Conservation (phyloP, 2,797 vertebrate species). For the Dipus sagitta region DNA sequence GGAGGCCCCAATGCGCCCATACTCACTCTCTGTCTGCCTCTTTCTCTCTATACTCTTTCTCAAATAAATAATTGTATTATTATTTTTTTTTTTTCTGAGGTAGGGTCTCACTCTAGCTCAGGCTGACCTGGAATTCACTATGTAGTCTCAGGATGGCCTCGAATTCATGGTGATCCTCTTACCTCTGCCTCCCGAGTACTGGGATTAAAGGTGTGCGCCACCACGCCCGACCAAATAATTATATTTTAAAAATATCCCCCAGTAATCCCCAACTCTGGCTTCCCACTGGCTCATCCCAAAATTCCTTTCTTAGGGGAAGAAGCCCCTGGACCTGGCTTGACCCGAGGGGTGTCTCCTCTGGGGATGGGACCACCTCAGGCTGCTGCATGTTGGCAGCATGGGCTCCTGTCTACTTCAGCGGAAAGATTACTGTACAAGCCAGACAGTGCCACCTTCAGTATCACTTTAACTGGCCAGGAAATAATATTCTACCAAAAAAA, state of each 20-base stretch:
- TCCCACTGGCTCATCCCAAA: neutral
- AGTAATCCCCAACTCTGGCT: neutral
- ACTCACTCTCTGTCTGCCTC: neutral
- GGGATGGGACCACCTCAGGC: neutral
- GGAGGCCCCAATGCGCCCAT: too few relatives aligned
- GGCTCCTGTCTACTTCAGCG: neutral
- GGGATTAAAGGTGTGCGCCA: too few relatives aligned
- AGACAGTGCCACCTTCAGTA: neutral
- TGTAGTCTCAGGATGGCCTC: too few relatives aligned
- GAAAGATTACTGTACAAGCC: neutral
- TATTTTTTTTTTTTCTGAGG: too few relatives aligned
- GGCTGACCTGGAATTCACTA: too few relatives aligned
- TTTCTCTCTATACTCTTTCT: too few relatives aligned
- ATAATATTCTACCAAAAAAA: neutral
- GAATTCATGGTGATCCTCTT: too few relatives aligned
- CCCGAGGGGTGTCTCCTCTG: neutral
- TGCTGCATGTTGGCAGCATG: too few relatives aligned
- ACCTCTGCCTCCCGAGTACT: too few relatives aligned
- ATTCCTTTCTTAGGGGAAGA: neutral
- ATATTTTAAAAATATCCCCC: neutral
- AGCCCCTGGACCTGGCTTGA: neutral
- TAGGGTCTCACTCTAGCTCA: too few relatives aligned
- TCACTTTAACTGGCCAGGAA: conserved; percentile 22
- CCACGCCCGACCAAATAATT: too few relatives aligned
- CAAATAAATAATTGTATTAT: too few relatives aligned